Percentiles rank a stretch among this genome's conserved stretches.
phyloP scores from a whole-genome alignment of 2,888 invertebrate genomes.

The Galerucella calmariensis region DNA sequence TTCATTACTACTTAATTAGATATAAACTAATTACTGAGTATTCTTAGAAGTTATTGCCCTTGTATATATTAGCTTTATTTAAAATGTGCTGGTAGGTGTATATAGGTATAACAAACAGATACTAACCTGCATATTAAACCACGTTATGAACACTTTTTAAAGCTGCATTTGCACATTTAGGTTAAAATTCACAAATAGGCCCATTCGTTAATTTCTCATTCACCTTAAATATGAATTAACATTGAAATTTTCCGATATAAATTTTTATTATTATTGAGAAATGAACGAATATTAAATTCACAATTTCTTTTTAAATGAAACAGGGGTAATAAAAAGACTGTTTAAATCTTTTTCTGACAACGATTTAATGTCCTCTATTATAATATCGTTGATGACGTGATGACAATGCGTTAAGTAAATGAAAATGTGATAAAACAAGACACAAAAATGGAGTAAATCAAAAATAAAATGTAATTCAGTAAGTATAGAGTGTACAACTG shows the following conservation, averaged over 20 bases:
- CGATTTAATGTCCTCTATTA: conserved; percentile 31
- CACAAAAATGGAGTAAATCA: neutral
- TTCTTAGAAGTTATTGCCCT: too few species aligned
- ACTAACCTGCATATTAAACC: neutral
- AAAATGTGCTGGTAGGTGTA: too few species aligned
- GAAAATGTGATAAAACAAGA: conserved; percentile 1
- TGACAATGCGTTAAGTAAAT: conserved; percentile 18
- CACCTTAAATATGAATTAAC: neutral
- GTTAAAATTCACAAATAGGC: too few species aligned
- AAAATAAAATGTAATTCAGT: neutral
- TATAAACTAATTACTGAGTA: too few species aligned
- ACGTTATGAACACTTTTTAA: neutral
- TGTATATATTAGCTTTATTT: too few species aligned
- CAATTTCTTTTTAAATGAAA: neutral
- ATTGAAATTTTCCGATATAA: neutral
- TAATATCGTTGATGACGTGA: conserved; percentile 31
- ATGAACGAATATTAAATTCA: neutral
- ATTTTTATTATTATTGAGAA: neutral
- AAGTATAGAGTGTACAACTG: neutral
- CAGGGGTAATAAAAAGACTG: conserved; percentile 22
- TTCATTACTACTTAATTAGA: too few species aligned
- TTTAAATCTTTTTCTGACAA: conserved; percentile 20
- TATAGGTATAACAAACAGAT: neutral
- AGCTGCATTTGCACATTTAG: neutral
- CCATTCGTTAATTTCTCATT: too few species aligned